Percentiles rank a stretch among this genome's conserved stretches.
Conservation (phyloP, 2,113 vertebrate genomes). For the Hymenochirus boettgeri region DNA sequence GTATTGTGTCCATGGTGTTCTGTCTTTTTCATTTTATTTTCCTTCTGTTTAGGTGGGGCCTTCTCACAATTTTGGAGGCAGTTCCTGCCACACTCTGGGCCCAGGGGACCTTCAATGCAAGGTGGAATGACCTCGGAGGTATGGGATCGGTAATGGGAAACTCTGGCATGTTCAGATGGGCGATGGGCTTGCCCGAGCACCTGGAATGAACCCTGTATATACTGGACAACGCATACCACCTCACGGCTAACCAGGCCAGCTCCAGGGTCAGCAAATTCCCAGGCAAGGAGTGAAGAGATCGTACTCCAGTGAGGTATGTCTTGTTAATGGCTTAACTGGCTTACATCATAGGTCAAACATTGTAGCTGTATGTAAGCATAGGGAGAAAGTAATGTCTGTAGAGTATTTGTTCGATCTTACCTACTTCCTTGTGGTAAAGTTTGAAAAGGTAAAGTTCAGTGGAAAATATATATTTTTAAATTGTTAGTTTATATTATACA, state of each 20-base stretch:
- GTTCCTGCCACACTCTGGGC: conserved; percentile 79
- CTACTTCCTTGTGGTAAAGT: no score
- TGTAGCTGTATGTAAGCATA: no score
- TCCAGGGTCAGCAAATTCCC: conserved; percentile 68
- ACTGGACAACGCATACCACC: conserved; percentile 76
- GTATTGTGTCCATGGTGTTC: no score
- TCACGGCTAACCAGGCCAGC: conserved; percentile 67
- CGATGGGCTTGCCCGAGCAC: conserved; percentile 68
- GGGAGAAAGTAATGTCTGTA: no score
- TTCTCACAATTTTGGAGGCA: conserved; percentile 82
- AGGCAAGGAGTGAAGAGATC: conserved; percentile 81
- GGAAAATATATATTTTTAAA: no score
- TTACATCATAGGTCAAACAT: no score
- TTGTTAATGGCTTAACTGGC: no score
- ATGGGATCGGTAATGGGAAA: conserved; percentile 59
- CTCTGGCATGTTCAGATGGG: conserved; percentile 65
- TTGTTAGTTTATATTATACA: no score
- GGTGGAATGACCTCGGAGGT: conserved; percentile 55
- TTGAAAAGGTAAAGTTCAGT: no score
- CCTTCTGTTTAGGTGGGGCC: conserved; percentile 75
- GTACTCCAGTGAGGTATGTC: conserved; percentile 77
- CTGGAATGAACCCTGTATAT: conserved; percentile 65
- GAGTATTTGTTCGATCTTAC: no score
- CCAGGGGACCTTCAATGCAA: conserved; percentile 67
- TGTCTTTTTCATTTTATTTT: no score